phyloP scores from a whole-genome alignment of 2,113 vertebrate genomes.

The Ceyx cyanopectus region DNA sequence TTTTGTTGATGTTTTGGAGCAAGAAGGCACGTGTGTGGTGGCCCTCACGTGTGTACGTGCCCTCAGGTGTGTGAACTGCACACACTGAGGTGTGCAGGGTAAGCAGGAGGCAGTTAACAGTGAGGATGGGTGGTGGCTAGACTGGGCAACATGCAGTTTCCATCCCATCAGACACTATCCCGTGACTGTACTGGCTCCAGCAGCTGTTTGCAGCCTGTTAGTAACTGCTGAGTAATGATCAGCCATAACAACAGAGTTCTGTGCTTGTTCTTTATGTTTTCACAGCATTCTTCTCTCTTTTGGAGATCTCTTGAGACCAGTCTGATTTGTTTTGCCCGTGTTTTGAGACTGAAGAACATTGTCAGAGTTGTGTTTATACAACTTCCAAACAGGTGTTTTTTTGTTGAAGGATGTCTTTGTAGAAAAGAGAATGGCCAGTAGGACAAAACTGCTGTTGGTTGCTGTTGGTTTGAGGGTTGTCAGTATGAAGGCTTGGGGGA shows the following conservation, averaged over 20 bases:
- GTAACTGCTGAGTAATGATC: not conserved
- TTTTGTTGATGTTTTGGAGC: not conserved
- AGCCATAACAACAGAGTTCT: not conserved
- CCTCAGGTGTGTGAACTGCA: not conserved
- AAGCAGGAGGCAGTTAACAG: not conserved
- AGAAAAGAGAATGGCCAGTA: not conserved
- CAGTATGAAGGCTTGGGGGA: too few species aligned
- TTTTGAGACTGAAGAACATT: not conserved
- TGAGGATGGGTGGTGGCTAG: not conserved
- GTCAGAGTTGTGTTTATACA: not conserved
- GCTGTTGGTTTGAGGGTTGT: accelerated
- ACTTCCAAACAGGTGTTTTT: not conserved
- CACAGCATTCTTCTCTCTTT: not conserved
- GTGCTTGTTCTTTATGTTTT: not conserved
- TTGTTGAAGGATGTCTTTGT: not conserved
- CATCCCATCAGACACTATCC: not conserved
- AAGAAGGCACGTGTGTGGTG: not conserved
- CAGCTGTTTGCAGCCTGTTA: not conserved
- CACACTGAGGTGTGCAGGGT: not conserved
- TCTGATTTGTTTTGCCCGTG: not conserved
- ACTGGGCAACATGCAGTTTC: not conserved
- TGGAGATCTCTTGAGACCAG: not conserved
- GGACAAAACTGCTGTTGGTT: not conserved
- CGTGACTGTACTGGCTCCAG: not conserved
- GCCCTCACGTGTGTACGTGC: not conserved